Evolutionary conservation across 2,888 invertebrate genomes (phyloP), one percentile per base, ranked within the genome.

Genomic region (Cryptus viduatorius): DNA sequence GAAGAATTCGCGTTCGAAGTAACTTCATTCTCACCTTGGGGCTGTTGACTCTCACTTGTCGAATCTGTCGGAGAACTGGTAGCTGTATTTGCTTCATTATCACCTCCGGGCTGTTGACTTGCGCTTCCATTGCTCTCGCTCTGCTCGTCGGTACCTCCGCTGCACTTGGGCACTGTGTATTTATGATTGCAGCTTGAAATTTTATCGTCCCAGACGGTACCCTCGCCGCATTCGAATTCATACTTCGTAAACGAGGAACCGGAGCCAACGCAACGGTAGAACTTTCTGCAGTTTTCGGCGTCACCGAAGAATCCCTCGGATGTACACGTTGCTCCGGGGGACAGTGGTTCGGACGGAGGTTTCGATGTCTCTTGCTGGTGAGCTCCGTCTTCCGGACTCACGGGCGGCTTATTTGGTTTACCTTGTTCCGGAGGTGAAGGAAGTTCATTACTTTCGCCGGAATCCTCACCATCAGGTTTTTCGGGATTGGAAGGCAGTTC

Each of bases 191-290:
- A 96, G 0, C 95, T 95, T 89, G 95, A 94, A 75, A 95, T 94
- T n/a, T 94, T 94, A 89, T 95, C 95, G 89, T 96, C 96, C 96
- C 96, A 96, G 12, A 95, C 95, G 0, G 96, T 96, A 46, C 96
- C 96, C 79, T 95, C 95, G 0, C 95, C 95, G 88, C 96, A 96
- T 73, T 94, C 93, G 89, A 96, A 96, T 69, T 96, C 95, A 88
- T 95, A 95, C 88, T 94, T 94, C 4, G 91, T 94, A 85, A 91
- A 90, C 1, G 44, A 73, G 42, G 94, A 94, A 0, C 95, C 96
- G 90, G 95, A 95, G 84, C 95, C 94, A 48, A 97, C 96, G 92
- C 97, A 97, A 87, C 94, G 91, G 78, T 94, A 94, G 87, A 94
- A 94, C 83, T 93, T 92, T 61, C 86, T 89, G 78, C 94, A 94